phyloP scores from a whole-genome alignment of 2,888 invertebrate genomes.

The Leptopilina drosophilae region DNA sequence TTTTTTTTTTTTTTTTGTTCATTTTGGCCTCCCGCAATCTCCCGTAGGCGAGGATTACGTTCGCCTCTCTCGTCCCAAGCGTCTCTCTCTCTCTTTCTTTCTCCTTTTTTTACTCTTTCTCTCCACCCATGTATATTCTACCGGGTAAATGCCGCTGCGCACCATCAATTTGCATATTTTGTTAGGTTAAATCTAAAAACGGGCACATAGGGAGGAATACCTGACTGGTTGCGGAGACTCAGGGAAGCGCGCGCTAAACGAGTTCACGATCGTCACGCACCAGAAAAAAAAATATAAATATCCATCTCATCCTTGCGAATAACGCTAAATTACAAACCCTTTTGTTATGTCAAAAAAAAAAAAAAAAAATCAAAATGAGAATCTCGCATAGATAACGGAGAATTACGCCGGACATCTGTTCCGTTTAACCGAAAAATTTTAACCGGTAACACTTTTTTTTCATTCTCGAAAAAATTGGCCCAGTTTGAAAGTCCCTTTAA shows the following conservation, averaged over 20 bases:
- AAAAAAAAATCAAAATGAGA: constrained; percentile 22
- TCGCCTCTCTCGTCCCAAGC: constrained; percentile 55
- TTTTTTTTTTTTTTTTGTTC: constrained; percentile 62
- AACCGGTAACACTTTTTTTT: constrained; percentile 5
- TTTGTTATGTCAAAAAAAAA: constrained; percentile 23
- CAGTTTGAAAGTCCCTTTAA: no score
- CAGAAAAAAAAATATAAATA: constrained; percentile 6
- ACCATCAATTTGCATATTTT: constrained; percentile 73
- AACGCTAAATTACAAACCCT: constrained; percentile 49
- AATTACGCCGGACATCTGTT: constrained; percentile 46
- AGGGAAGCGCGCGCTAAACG: constrained; percentile 60
- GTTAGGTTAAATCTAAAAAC: constrained; percentile 70
- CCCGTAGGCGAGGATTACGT: constrained; percentile 73
- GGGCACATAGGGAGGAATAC: constrained; percentile 57
- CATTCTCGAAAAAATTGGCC: background rate
- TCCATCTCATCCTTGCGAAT: no score
- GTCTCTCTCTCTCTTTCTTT: constrained; percentile 57
- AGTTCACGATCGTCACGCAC: constrained; percentile 61
- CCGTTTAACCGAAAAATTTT: constrained; percentile 44
- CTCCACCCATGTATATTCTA: constrained; percentile 46
- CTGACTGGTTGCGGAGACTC: constrained; percentile 61
- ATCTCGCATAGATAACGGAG: constrained; percentile 40
- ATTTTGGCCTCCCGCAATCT: constrained; percentile 72
- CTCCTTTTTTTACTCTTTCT: constrained; percentile 40
- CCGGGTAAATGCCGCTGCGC: constrained; percentile 50